Evolutionary conservation across 2,888 invertebrate species (phyloP), one percentile per base, ranked within the genome.

Genomic region (Eilema griseolum): DNA sequence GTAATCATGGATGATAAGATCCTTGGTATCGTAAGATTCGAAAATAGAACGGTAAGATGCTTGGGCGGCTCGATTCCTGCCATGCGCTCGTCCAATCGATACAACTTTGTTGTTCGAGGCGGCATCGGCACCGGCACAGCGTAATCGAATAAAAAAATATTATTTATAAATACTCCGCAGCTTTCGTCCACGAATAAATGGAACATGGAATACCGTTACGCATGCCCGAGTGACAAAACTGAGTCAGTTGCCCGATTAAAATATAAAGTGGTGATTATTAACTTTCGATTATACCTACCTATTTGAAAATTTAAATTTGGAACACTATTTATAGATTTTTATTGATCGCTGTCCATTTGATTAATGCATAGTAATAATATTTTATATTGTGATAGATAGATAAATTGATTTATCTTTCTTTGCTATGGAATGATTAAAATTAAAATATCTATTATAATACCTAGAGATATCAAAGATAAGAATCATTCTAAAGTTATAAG

Each of bases 61-160:
- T 73, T 71, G 78, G 70, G 76, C 76, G 81, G 75, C 79, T 80
- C 82, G 80, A 83, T 84, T 81, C 83, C 84, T 80, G 82, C 81
- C 74, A 71, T 70, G 76, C 85, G 83, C 79, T 85, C 85, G 83
- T 67, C 88, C 88, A 92, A 93, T 93, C 91, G 83, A 92, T 91
- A 91, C 83, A 83, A 89, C 90, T 89, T 89, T 89, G 90, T 91
- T 87, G 88, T 84, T 72, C 69, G 79, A 85, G 83, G 85, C 85
- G 85, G 86, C 80, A 80, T 79, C 72, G 77, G 80, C 84, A 83
- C 85, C 85, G 85, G 86, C 80, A 80, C 79, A 71, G 78, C 71
- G 79, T 76, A 78, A 70, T 76, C 75, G 75, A 81, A 83, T 81
- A 83, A 84, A 84, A 85, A 85, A 85, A 41, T 20, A 75, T 69